These are phyloP conservation scores for Tetragnatha montana DNA, from an alignment of 2,888 invertebrate genomes.

Conservation along the genomic window DNA sequence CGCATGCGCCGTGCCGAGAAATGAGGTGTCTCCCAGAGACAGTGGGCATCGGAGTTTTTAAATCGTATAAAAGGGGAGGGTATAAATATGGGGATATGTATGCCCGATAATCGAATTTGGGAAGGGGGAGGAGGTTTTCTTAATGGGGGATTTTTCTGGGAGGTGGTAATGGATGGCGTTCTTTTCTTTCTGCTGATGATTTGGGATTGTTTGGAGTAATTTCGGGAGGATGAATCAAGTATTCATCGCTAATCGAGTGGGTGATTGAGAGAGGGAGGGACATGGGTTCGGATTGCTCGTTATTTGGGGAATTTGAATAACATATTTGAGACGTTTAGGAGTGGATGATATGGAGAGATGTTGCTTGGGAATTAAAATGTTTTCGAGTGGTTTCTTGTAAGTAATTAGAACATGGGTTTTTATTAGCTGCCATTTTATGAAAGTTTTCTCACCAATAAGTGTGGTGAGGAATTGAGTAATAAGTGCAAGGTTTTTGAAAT, in stretches of 20 bases:
- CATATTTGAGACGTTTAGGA: too few relatives aligned
- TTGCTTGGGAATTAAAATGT: too few relatives aligned
- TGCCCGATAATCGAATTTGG: not conserved
- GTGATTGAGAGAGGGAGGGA: not conserved
- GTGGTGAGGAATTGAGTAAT: too few relatives aligned
- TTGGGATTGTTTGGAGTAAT: not conserved
- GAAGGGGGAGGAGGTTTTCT: not conserved
- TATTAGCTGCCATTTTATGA: too few relatives aligned
- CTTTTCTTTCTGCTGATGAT: not conserved
- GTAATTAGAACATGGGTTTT: too few relatives aligned
- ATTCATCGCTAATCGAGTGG: not conserved
- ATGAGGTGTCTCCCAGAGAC: slow-evolving; percentile 45
- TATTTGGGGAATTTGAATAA: too few relatives aligned
- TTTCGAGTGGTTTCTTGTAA: too few relatives aligned
- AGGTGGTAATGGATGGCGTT: not conserved
- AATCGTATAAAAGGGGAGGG: slow-evolving; percentile 11
- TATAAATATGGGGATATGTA: not conserved
- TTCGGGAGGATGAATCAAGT: not conserved
- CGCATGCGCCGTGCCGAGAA: slow-evolving; percentile 61
- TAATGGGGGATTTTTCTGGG: not conserved
- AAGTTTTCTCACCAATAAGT: too few relatives aligned
- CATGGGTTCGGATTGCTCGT: not conserved
- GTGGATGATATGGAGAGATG: too few relatives aligned
- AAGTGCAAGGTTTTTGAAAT: too few relatives aligned
- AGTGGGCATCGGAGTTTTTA: slow-evolving; percentile 41